phyloP scores from a whole-genome alignment of 1,140 invertebrate species.

The Diorhabda elongata region DNA sequence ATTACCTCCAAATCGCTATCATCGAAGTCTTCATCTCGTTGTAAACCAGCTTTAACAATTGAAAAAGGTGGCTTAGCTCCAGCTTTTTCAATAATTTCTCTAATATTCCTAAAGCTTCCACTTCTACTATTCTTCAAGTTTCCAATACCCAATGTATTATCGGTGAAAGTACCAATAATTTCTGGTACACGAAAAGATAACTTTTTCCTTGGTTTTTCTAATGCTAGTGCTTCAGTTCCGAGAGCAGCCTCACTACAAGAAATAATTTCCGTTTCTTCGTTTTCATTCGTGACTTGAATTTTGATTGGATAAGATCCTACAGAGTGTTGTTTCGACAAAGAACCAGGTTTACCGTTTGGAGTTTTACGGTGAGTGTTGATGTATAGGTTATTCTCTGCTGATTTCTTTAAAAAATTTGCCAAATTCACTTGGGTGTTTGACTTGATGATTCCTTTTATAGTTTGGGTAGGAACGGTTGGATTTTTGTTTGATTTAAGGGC shows the following conservation, averaged over 20 bases:
- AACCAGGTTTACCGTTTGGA: background rate
- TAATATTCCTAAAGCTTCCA: conserved; percentile 7
- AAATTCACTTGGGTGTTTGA: conserved; percentile 42
- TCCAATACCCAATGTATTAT: background rate
- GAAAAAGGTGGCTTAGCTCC: conserved; percentile 6
- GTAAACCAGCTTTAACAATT: conserved; percentile 29
- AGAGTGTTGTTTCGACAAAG: conserved; percentile 43
- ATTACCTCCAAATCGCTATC: conserved; percentile 43
- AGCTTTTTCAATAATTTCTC: background rate
- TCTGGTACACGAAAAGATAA: conserved; percentile 81
- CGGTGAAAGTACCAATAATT: conserved; percentile 49
- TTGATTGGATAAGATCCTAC: conserved; percentile 41
- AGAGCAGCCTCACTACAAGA: background rate
- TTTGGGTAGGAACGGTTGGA: conserved; percentile 23
- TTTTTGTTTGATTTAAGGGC: conserved; percentile 33
- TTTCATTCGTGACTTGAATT: conserved; percentile 39
- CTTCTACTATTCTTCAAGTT: background rate
- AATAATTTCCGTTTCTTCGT: conserved; percentile 24
- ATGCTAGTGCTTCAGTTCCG: conserved; percentile 48
- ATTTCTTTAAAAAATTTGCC: conserved; percentile 42
- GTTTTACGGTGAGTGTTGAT: conserved; percentile 10
- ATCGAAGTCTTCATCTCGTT: conserved; percentile 34
- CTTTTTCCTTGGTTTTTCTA: conserved; percentile 73
- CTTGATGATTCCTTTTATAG: conserved; percentile 28
- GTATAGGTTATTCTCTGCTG: conserved; percentile 28